These are phyloP conservation scores for Maniola jurtina DNA, from an alignment of 1,140 invertebrate genomes.

Conservation along the genomic window DNA sequence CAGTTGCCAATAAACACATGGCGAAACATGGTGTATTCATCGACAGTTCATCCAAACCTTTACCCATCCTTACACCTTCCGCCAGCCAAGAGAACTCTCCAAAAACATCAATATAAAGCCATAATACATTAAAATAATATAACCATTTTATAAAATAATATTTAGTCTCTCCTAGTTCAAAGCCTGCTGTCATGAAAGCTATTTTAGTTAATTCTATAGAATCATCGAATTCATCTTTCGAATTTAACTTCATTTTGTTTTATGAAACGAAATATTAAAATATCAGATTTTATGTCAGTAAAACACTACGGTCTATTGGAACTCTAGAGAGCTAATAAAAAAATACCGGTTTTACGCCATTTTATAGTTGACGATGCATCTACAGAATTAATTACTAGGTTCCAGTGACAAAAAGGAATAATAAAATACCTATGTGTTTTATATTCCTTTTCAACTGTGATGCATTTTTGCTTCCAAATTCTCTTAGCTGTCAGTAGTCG, in stretches of 20 bases:
- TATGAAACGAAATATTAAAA: not conserved
- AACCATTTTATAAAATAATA: slow-evolving; percentile 12
- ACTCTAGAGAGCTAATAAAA: slow-evolving; percentile 10
- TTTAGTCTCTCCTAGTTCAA: slow-evolving; percentile 14
- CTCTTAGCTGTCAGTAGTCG: slow-evolving; percentile 19
- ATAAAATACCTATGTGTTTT: slow-evolving; percentile 19
- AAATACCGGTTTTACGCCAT: not conserved
- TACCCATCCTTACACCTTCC: slow-evolving; percentile 34
- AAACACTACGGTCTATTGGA: not conserved
- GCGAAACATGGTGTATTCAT: slow-evolving; percentile 39
- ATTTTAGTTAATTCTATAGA: slow-evolving; percentile 21
- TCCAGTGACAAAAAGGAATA: slow-evolving; percentile 24
- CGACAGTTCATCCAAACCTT: slow-evolving; percentile 41
- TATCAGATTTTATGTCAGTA: not conserved
- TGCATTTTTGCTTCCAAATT: slow-evolving; percentile 18
- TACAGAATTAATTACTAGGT: slow-evolving; percentile 17
- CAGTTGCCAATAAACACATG: slow-evolving; percentile 38
- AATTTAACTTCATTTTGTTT: slow-evolving; percentile 1
- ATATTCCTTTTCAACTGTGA: slow-evolving; percentile 14
- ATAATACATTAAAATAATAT: slow-evolving; percentile 40
- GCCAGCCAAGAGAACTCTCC: slow-evolving; percentile 41
- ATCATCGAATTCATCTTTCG: slow-evolving; percentile 18
- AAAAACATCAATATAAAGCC: slow-evolving; percentile 38
- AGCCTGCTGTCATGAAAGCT: slow-evolving; percentile 10
- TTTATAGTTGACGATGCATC: not conserved